Percentiles rank a stretch among this genome's conserved stretches.
Conservation (phyloP, 2,888 invertebrate genomes). For the Eurytoma californica region DNA sequence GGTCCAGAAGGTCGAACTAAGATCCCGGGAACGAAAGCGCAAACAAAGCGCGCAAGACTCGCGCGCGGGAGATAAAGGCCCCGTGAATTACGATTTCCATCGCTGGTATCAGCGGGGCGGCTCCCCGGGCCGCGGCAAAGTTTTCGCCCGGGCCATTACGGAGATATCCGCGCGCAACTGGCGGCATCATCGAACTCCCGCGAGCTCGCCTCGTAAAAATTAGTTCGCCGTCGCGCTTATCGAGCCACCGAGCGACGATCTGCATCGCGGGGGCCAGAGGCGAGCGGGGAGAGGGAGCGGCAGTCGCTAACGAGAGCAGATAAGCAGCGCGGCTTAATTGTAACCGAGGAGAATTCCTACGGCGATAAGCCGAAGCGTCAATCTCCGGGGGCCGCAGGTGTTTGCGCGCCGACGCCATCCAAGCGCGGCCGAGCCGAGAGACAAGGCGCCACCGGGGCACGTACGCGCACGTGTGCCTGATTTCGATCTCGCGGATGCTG, state of each 20-base stretch:
- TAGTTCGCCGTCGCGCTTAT: slow-evolving; percentile 26
- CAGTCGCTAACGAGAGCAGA: slow-evolving; percentile 55
- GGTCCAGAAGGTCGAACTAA: no score
- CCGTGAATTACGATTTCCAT: slow-evolving; percentile 40
- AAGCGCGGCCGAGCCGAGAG: no score
- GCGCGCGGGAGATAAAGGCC: slow-evolving; percentile 33
- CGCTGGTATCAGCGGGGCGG: slow-evolving; percentile 29
- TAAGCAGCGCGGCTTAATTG: slow-evolving; percentile 64
- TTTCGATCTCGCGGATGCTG: no score
- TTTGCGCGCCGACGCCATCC: no score
- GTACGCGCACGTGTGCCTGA: no score
- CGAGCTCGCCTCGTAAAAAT: slow-evolving; percentile 49
- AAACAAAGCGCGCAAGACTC: slow-evolving; percentile 5
- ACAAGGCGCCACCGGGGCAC: no score
- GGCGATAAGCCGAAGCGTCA: slow-evolving; percentile 64
- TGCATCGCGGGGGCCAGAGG: not conserved
- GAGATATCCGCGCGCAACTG: slow-evolving; percentile 2
- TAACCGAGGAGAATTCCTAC: slow-evolving; percentile 62
- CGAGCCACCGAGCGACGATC: no score
- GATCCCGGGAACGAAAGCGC: no score
- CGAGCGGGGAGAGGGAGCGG: not conserved
- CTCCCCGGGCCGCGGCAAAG: slow-evolving; percentile 7
- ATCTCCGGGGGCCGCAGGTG: slow-evolving; percentile 55
- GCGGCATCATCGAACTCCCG: slow-evolving; percentile 33
- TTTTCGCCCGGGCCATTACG: slow-evolving; percentile 35